Percentiles rank a stretch among this genome's conserved stretches.
phyloP scores from a whole-genome alignment of 2,797 vertebrate species.

The Buphagus erythrorhynchus region DNA sequence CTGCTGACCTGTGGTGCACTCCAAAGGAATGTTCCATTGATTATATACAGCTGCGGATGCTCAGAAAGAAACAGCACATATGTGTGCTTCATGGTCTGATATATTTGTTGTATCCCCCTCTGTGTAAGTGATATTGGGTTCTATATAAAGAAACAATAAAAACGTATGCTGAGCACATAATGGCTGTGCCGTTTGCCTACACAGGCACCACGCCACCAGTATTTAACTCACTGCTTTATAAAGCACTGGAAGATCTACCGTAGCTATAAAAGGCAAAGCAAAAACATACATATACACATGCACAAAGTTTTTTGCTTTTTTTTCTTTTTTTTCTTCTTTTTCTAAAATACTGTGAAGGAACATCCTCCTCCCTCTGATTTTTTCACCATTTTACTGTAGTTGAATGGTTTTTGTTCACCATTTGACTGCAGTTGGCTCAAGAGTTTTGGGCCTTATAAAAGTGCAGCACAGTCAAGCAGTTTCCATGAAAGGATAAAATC shows the following conservation, averaged over 20 bases:
- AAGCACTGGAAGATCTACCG: background rate
- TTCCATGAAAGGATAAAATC: conserved; percentile 12
- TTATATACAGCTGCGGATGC: conserved; percentile 57
- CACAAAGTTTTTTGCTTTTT: background rate
- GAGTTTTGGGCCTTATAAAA: background rate
- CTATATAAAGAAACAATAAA: conserved; percentile 37
- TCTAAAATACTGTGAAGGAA: background rate
- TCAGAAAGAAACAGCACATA: conserved; percentile 44
- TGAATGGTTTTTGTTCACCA: background rate
- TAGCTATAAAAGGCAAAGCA: background rate
- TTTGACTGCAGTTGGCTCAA: background rate
- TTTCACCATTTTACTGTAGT: background rate
- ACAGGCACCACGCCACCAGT: background rate
- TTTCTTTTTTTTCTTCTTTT: background rate
- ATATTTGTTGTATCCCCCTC: conserved; percentile 27
- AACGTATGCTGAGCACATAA: conserved; percentile 18
- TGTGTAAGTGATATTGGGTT: conserved; percentile 49
- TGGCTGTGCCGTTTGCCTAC: background rate
- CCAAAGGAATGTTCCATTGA: conserved; percentile 46
- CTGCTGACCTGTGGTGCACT: conserved; percentile 68
- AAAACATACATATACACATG: background rate
- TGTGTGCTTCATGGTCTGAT: conserved; percentile 38
- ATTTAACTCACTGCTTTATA: background rate
- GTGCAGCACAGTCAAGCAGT: background rate
- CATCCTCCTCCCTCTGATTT: background rate